Conservation (phyloP, 1,140 invertebrate genomes). For the Akabosia matsudoensis region DNA sequence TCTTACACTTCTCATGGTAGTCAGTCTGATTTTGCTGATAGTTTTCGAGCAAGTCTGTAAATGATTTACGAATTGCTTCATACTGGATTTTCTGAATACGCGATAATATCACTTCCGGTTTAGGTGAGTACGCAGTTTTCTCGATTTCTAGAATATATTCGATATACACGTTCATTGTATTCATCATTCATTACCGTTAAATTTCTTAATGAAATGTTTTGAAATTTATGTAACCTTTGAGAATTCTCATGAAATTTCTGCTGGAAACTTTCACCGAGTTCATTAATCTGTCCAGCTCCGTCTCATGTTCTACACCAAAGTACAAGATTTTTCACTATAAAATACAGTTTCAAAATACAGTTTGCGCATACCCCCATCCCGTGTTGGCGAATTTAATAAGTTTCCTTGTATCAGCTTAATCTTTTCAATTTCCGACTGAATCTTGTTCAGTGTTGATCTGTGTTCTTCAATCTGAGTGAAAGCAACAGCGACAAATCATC, state of each 20-base stretch:
- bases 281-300: background rate
- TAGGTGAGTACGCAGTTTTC: background rate
- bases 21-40: background rate
- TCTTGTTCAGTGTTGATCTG: no score
- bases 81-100: background rate
- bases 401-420: background rate
- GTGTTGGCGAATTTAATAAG: background rate
- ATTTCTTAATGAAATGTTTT: background rate
- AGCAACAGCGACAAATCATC: no score
- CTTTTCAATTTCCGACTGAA: background rate
- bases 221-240: background rate
- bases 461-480: no score
- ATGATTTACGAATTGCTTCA: background rate
- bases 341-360: background rate
- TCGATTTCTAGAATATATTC: background rate
- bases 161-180: background rate
- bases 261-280: background rate
- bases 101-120: background rate
- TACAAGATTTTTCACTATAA: background rate
- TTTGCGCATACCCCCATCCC: background rate
- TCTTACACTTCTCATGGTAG: background rate
- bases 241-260: background rate
- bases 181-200: background rate
- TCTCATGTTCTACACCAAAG: background rate
- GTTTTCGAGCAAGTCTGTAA: background rate